These are phyloP conservation scores for Siphlonurus alternatus DNA, from an alignment of 2,888 invertebrate species.

Conservation along the genomic window DNA sequence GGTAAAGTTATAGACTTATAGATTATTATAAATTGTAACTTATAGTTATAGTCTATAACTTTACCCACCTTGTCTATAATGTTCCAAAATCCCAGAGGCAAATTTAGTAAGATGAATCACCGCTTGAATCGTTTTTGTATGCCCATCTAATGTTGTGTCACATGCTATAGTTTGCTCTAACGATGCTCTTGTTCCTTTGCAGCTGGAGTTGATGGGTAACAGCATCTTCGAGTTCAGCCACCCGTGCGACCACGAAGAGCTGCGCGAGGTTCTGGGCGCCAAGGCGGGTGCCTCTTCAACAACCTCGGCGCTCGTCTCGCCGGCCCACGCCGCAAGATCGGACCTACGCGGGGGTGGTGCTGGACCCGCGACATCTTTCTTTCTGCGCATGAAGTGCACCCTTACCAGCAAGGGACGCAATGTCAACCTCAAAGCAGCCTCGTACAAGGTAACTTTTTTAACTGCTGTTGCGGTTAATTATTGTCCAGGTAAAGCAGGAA, in stretches of 20 bases:
- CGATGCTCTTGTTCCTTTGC: constrained; percentile 27
- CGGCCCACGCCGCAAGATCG: not conserved
- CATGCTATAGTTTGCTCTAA: too few species aligned
- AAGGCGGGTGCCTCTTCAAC: constrained; percentile 24
- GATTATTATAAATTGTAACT: too few species aligned
- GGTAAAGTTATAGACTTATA: too few species aligned
- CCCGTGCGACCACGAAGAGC: constrained; percentile 89
- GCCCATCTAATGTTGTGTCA: too few species aligned
- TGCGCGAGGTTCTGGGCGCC: constrained; percentile 41
- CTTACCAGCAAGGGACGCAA: constrained; percentile 87
- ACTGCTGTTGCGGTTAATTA: too few species aligned
- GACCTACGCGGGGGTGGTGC: not conserved
- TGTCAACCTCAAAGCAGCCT: constrained; percentile 87
- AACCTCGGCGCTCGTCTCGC: too few species aligned
- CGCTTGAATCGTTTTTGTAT: too few species aligned
- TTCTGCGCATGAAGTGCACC: constrained; percentile 83
- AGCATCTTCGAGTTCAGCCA: constrained; percentile 88
- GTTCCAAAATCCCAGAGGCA: too few species aligned
- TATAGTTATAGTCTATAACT: too few species aligned
- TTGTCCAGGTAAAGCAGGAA: too few species aligned
- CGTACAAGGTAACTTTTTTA: constrained; percentile 64
- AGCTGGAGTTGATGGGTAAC: constrained; percentile 94
- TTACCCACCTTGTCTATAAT: too few species aligned
- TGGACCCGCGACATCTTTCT: constrained; percentile 34
- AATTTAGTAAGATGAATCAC: too few species aligned